These are phyloP conservation scores for Sebastes cheni DNA, from an alignment of 2,797 vertebrate species.

Conservation along the genomic window DNA sequence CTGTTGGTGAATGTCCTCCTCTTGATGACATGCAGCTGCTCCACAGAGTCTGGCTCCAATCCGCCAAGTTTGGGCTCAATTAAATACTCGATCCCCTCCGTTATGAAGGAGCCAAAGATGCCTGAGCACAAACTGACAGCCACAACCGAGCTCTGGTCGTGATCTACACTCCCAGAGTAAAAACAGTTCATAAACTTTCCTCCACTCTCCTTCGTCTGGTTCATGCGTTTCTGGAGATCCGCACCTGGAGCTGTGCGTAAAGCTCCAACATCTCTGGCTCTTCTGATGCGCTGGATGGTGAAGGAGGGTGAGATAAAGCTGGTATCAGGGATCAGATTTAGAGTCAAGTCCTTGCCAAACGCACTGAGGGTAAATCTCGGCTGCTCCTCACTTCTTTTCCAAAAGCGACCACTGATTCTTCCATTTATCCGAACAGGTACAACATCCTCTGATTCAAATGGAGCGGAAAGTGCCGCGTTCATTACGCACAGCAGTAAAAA, in stretches of 20 bases:
- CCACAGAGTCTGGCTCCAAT: constrained; percentile 49
- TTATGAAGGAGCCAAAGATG: constrained; percentile 88
- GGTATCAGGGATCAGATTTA: constrained; percentile 87
- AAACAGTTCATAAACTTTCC: constrained; percentile 84
- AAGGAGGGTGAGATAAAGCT: constrained; percentile 88
- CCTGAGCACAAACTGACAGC: constrained; percentile 91
- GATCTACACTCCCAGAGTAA: constrained; percentile 87
- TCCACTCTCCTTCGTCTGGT: constrained; percentile 51
- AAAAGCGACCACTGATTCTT: constrained; percentile 66
- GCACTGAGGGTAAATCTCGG: constrained; percentile 80
- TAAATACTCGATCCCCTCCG: constrained; percentile 86
- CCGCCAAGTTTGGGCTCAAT: constrained; percentile 83
- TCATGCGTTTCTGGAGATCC: constrained; percentile 11
- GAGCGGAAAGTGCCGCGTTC: constrained; percentile 47
- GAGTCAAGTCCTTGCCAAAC: constrained; percentile 84
- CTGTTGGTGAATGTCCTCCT: constrained; percentile 64
- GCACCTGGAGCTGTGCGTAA: constrained; percentile 51
- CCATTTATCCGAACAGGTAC: constrained; percentile 75
- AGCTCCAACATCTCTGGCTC: constrained; percentile 46
- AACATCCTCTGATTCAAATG: constrained; percentile 78
- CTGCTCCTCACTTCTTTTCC: constrained; percentile 79
- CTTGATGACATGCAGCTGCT: constrained; percentile 83
- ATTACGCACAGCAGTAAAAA: constrained; percentile 63
- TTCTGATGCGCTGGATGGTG: constrained; percentile 82
- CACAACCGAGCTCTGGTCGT: constrained; percentile 82